Conservation (phyloP, 2,888 invertebrate species). For the Ectropis crepuscularia region DNA sequence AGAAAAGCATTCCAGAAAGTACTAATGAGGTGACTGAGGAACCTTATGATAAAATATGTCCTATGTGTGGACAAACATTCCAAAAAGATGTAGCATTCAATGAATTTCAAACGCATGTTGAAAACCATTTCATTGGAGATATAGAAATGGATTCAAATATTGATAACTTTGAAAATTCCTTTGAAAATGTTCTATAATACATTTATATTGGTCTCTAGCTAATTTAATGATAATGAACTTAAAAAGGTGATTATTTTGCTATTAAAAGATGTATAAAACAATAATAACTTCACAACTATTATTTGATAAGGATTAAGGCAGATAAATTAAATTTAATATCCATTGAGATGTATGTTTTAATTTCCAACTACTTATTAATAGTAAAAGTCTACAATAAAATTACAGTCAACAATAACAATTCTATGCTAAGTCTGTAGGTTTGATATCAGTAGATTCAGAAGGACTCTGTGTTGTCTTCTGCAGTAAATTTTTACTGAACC, state of each 20-base stretch:
- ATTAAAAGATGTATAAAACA: neutral
- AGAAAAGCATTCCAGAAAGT: constrained; percentile 56
- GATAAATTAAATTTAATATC: no score
- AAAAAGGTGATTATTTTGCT: neutral
- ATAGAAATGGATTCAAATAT: constrained; percentile 79
- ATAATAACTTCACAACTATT: no score
- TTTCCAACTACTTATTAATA: no score
- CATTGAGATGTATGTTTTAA: no score
- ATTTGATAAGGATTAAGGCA: no score
- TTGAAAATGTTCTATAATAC: constrained; percentile 66
- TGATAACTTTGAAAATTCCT: constrained; percentile 81
- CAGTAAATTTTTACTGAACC: constrained; percentile 94
- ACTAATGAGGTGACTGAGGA: constrained; percentile 53
- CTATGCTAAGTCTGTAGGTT: constrained; percentile 89
- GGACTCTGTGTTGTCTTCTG: constrained; percentile 90
- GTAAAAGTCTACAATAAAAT: no score
- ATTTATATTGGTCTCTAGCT: neutral
- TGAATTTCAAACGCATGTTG: constrained; percentile 90
- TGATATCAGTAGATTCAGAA: constrained; percentile 88
- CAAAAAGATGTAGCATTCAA: constrained; percentile 84
- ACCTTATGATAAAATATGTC: constrained; percentile 86
- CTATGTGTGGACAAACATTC: constrained; percentile 89
- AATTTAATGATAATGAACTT: neutral
- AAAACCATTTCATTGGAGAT: constrained; percentile 89
- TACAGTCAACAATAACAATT: neutral